Evolutionary conservation across 2,113 vertebrate genomes (phyloP).

Genomic region (Petaurus breviceps): DNA sequence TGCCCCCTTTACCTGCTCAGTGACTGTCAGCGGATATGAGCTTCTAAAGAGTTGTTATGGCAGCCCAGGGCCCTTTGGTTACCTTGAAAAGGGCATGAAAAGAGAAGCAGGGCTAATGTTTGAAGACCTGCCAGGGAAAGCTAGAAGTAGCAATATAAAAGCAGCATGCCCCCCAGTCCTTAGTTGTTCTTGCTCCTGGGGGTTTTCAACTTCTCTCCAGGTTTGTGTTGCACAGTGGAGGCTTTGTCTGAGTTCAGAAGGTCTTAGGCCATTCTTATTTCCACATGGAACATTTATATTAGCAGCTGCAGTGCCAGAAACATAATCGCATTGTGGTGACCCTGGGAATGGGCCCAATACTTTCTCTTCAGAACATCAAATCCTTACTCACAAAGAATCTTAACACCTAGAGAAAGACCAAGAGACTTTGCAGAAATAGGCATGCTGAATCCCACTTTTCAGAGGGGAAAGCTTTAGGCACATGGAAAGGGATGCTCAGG

Average conservation of each 20-base stretch:
- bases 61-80: slow-evolving; percentile 45
- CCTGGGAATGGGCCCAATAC: not conserved
- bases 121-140: slow-evolving; percentile 58
- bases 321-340: not conserved
- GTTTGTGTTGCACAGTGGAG: slow-evolving; percentile 9
- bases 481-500: not conserved
- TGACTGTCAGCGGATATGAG: slow-evolving; percentile 48
- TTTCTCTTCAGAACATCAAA: not conserved
- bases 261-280: slow-evolving; percentile 29
- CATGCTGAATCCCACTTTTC: not conserved
- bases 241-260: slow-evolving; percentile 26
- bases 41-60: slow-evolving; percentile 59
- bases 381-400: not conserved
- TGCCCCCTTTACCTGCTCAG: slow-evolving; percentile 46
- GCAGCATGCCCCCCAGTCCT: slow-evolving; percentile 6
- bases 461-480: slow-evolving; percentile 23
- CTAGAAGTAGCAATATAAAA: slow-evolving; percentile 55
- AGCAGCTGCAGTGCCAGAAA: not conserved
- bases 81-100: slow-evolving; percentile 56
- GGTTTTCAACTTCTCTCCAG: slow-evolving; percentile 44
- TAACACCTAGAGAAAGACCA: not conserved
- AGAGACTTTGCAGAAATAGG: slow-evolving; percentile 8
- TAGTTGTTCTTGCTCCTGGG: slow-evolving; percentile 34
- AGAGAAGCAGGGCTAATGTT: slow-evolving; percentile 48
- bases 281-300: not conserved